Conservation (phyloP, 2,113 vertebrate species). For the Pollachius pollachius region DNA sequence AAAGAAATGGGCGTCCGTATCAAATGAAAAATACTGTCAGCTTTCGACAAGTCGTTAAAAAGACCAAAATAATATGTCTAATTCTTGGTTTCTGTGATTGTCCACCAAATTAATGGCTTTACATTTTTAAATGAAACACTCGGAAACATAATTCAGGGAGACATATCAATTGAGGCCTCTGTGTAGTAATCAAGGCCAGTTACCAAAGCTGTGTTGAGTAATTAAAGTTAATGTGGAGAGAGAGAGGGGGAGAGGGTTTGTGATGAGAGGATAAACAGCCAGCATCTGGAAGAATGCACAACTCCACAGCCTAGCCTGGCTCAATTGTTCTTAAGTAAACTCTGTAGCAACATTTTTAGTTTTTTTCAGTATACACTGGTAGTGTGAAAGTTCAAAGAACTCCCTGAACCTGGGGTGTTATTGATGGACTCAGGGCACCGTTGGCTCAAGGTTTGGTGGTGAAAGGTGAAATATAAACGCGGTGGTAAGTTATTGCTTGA, state of each 20-base stretch:
- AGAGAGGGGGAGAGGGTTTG: slow-evolving; percentile 29
- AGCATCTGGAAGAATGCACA: not conserved
- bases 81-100: not conserved
- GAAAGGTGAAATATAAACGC: not conserved
- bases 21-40: too few relatives aligned
- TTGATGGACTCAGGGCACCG: not conserved
- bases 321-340: too few relatives aligned
- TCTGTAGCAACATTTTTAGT: not conserved
- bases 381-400: not conserved
- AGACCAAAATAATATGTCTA: not conserved
- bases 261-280: slow-evolving; percentile 1
- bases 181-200: slow-evolving; percentile 27
- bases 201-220: slow-evolving; percentile 46
- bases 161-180: slow-evolving; percentile 12
- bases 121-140: not conserved
- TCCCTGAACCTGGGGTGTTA: slow-evolving; percentile 5
- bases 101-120: not conserved
- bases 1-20: not conserved
- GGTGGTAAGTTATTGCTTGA: slow-evolving; percentile 6
- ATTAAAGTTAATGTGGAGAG: slow-evolving; percentile 43
- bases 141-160: not conserved
- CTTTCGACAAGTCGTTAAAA: not conserved
- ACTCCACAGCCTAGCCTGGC: too few relatives aligned
- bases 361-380: not conserved
- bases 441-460: not conserved